Base-by-base conservation (phyloP, 1,140 invertebrate genomes). In the Hormaphis cornu region DNA sequence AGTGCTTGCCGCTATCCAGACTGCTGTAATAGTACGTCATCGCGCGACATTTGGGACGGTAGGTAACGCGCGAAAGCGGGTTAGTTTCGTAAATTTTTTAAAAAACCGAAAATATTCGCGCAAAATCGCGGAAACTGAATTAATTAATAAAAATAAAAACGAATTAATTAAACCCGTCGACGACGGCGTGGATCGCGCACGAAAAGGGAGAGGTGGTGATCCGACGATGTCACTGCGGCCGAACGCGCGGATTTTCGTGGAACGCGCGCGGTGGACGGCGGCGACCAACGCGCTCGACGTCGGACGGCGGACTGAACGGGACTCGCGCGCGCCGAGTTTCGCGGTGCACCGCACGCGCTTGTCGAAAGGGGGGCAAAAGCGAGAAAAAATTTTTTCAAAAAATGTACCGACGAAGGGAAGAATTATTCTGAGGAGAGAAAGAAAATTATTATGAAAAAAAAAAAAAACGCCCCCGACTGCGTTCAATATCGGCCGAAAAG, bases 211-310 rank as follows among this genome's bases (percentile, higher is more conserved):
- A n/a, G n/a, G n/a, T n/a, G n/a, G n/a, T n/a, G n/a, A n/a, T n/a
- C n/a, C n/a, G n/a, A n/a, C n/a, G n/a, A n/a, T n/a, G n/a, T n/a
- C n/a, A n/a, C n/a, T n/a, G n/a, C n/a, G n/a, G n/a, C n/a, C n/a
- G n/a, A n/a, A 22, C 20, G 30, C 30, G 20, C 46, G 46, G 18
- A 50, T 22, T 50, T 22, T 22, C 16, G 18, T 9, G 18, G 46
- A 14, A 20, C 16, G 7, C 42, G 2, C 0, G 24, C 37, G 26
- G n/a, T 18, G 18, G 12, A 28, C 61, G 18, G 26, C 44, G 28
- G 42, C 54, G 54, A 58, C 54, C 33, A 58, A 66, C 61, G 20
- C 61, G 61, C 44, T 66, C 44, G 28, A 24, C 44, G 61, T 66
- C 61, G 42, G 30, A 66, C 42, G 33, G 44, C 61, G 40, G 12